Base-by-base conservation (phyloP, 2,113 vertebrate genomes). In the Lophochroa leadbeateri region DNA sequence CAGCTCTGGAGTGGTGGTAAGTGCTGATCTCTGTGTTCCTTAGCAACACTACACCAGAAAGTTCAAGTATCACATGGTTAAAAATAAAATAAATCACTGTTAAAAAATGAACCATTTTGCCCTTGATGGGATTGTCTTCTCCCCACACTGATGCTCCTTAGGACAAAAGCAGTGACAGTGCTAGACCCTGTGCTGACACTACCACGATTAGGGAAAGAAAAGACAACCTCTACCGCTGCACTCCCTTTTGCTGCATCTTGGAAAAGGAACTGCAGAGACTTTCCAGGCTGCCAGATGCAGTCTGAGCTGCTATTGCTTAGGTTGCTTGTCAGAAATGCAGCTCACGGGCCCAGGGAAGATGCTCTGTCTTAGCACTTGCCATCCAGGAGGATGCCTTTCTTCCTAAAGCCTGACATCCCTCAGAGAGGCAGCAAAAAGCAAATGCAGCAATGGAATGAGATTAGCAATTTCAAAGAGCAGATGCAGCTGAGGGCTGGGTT, bases 341-440 rank as follows among this genome's bases (percentile, higher is more conserved):
- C 94, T 95, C 80, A 44, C 71, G 35, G 88, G 93, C 72, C 35
- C 47, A n/a, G 68, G 64, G 57, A 85, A 50, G 67, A 79, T 10
- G 7, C 7, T 58, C 57, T 77, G 80, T 57, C 70, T 41, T 31
- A 39, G 47, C 57, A 61, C 82, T 80, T 9, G 55, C 70, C 19
- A 5, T 11, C n/a, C n/a, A 89, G 57, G 55, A 84, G 65, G n/a
- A 50, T 21, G 60, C 57, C 77, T 94, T 90, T 76, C 49, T 87
- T 63, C 88, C 96, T 53, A 49, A 67, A 88, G 76, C 63, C 75
- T 55, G 49, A 18, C 69, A 43, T 9, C n/a, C 23, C 4, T 13
- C 57, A 57, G 52, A 76, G 68, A 80, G 28, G 44, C 85, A 86
- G 77, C 39, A 92, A 80, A 91, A 77, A 64, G 33, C 3, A 1